Percentiles rank a stretch among this genome's conserved stretches.
Conservation (phyloP, 2,113 vertebrate species). For the Piaya cayana region DNA sequence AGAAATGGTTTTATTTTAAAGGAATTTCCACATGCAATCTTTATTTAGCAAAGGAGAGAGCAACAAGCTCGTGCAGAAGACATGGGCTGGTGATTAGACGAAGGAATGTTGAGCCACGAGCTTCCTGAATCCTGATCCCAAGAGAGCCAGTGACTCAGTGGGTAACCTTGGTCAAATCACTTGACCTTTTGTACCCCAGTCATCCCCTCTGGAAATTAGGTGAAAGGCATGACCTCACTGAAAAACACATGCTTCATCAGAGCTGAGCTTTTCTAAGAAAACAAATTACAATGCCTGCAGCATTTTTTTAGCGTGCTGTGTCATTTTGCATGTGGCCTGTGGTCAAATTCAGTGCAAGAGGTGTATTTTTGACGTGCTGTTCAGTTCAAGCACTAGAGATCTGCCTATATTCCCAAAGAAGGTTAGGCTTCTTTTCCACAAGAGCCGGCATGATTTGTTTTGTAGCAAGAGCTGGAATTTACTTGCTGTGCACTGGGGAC, state of each 20-base stretch:
- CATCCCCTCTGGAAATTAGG: conserved; percentile 62
- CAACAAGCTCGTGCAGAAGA: background rate
- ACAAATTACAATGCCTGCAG: conserved; percentile 55
- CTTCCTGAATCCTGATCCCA: background rate
- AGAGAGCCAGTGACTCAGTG: conserved; percentile 42
- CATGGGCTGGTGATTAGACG: background rate
- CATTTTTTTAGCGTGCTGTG: conserved; percentile 32
- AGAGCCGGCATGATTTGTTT: background rate
- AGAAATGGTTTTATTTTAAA: background rate
- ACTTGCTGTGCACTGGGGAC: accelerated
- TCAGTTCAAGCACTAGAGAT: conserved; percentile 27
- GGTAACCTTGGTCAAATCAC: conserved; percentile 43
- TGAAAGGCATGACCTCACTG: conserved; percentile 63
- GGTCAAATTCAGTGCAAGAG: conserved; percentile 36
- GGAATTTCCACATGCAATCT: background rate
- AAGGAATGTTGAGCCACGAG: background rate
- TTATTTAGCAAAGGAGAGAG: background rate
- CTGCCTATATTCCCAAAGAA: background rate
- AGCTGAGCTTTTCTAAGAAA: conserved; percentile 55
- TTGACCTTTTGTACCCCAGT: conserved; percentile 54
- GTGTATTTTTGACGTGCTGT: background rate
- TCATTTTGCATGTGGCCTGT: conserved; percentile 26
- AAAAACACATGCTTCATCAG: conserved; percentile 43
- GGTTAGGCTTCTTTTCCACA: background rate
- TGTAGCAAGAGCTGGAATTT: background rate